phyloP scores from a whole-genome alignment of 1,140 invertebrate genomes.

The Cotesia glomerata region DNA sequence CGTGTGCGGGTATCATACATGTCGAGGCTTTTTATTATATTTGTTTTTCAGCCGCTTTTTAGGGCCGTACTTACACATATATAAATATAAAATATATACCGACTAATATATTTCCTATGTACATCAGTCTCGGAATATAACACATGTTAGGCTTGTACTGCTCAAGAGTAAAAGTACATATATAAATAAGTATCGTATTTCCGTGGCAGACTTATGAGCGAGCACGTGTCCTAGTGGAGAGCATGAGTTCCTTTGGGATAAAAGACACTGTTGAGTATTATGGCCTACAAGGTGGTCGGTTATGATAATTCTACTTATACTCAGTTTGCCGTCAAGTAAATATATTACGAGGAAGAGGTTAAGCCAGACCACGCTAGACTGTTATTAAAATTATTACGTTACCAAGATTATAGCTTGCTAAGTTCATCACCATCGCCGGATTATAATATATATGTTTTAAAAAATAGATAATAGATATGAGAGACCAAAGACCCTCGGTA shows the following conservation, averaged over 20 bases:
- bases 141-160: constrained; percentile 18
- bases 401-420: constrained; percentile 2
- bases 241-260: neutral
- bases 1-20: neutral
- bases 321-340: neutral
- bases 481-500: too few relatives aligned
- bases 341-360: constrained; percentile 3
- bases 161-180: neutral
- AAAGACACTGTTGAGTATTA: neutral
- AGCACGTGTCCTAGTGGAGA: neutral
- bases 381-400: constrained; percentile 33
- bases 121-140: neutral
- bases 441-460: neutral
- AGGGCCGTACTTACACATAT: neutral
- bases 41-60: neutral
- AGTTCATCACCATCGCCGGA: neutral
- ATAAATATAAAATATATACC: neutral
- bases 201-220: constrained; percentile 3
- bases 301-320: too few relatives aligned
- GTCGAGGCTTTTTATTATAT: neutral
- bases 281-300: too few relatives aligned
- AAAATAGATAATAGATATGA: too few relatives aligned
- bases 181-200: constrained; percentile 28
- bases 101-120: neutral
- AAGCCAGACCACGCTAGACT: constrained; percentile 3